Conservation (phyloP, 2,113 vertebrate species). For the Pandion haliaetus region DNA sequence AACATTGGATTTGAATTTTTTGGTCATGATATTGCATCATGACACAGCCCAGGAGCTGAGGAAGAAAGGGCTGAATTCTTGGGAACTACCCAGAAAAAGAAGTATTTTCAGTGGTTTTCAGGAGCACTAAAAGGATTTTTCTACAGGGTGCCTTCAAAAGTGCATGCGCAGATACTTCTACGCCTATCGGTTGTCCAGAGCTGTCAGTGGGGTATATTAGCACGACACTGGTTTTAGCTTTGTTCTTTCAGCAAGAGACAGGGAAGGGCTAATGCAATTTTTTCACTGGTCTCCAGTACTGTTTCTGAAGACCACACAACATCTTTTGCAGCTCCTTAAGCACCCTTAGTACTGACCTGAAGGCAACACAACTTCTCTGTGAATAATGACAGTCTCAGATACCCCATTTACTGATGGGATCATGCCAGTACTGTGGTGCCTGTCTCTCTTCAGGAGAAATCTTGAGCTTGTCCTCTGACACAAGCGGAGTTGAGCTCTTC, state of each 20-base stretch:
- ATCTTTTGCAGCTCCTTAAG: neutral
- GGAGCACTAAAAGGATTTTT: neutral
- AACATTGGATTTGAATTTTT: neutral
- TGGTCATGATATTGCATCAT: neutral
- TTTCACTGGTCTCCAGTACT: neutral
- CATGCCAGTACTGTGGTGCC: too few species aligned
- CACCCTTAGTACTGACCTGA: neutral
- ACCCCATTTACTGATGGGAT: neutral
- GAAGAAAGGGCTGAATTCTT: neutral
- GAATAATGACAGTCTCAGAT: neutral
- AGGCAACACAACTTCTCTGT: neutral
- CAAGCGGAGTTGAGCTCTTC: neutral
- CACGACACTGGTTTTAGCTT: neutral
- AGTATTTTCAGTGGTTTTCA: neutral
- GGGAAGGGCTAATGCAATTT: neutral
- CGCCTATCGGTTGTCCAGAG: fast-evolving
- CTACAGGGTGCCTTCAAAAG: neutral
- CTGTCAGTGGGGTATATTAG: neutral
- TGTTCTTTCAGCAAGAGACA: neutral
- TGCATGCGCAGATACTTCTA: too few species aligned
- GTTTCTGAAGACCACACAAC: neutral
- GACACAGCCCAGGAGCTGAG: neutral
- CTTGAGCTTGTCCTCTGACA: neutral
- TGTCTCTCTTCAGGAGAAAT: neutral
- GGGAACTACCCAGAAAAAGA: neutral